Base-by-base conservation (phyloP, 2,888 invertebrate genomes). In the Drosophila mercatorum region DNA sequence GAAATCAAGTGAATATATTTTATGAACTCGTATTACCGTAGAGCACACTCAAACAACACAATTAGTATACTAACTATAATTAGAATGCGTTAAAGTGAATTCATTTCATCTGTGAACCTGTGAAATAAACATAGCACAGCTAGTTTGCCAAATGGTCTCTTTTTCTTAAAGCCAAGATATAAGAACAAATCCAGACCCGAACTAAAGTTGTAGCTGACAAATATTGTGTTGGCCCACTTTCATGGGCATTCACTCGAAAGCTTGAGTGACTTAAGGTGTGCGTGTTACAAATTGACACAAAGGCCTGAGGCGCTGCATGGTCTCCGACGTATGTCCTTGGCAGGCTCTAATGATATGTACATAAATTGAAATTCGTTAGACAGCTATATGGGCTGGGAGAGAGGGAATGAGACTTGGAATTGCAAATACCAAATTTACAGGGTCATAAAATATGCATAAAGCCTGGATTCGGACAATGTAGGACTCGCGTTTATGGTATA, bases 321-420 rank as follows among this genome's bases (percentile, higher is more conserved):
- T 14, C 57, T 26, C 14, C n/a, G 28, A 5, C 40, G 63, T 41
- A 53, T 65, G 82, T 64, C 72, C 69, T 72, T 84, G 71, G 44
- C 41, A 44, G 61, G 28, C 40, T 47, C 55, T 68, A 62, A 73
- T 76, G 60, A 61, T 68, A 80, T 84, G 82, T 67, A 59, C 84
- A 81, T 87, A 81, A 71, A 81, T 81, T 84, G 49, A 62, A 76
- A 73, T 63, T 63, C 56, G 74, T 62, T 71, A 68, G 61, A 56
- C 62, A 58, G 68, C 53, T 49, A 0, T 40, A 14, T 22, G 52
- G 14, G 28, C 28, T 28, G 28, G 28, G 28, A 5, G 17, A 3
- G 12, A 1, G 17, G 34, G 31, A 62, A n/a, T 43, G 22, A 3
- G n/a, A 65, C 53, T 67, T 55, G 31, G 56, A 71, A 79, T 65